A percentile compares a stretch with the other conserved stretches of the same genome.
Conservation (phyloP, 53 echinoderm and acorn worm genomes). For the Paracentrotus lividus region DNA sequence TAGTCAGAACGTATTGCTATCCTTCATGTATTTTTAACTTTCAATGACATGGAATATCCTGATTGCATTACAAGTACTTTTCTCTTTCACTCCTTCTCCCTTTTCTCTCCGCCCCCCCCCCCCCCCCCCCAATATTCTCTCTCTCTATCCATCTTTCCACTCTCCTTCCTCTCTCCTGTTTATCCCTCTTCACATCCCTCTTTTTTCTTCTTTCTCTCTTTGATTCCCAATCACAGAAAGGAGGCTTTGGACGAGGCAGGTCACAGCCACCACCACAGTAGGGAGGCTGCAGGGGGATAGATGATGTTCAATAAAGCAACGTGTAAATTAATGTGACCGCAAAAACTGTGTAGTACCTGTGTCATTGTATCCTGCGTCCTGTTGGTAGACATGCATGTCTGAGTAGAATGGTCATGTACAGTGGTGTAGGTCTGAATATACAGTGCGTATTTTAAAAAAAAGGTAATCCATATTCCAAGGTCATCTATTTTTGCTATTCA, state of each 20-base stretch:
- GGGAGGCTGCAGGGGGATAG: conserved; percentile 30
- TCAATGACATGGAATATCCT: too few species aligned
- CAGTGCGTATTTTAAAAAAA: too few species aligned
- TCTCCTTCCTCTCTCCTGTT: neutral
- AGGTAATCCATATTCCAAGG: too few species aligned
- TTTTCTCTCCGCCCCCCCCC: neutral
- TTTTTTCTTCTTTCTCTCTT: neutral
- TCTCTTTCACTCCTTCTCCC: neutral
- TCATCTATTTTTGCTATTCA: too few species aligned
- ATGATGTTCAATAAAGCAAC: conserved; percentile 43
- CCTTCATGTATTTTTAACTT: too few species aligned
- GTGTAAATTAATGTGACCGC: conserved; percentile 60
- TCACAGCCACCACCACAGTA: conserved; percentile 41
- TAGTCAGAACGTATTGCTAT: too few species aligned
- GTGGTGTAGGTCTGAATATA: too few species aligned
- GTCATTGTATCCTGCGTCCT: neutral
- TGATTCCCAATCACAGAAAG: conserved; percentile 78
- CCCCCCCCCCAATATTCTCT: neutral
- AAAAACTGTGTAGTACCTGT: neutral
- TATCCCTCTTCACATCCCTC: neutral
- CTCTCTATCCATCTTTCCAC: neutral
- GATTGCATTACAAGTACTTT: neutral
- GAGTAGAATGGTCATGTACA: too few species aligned
- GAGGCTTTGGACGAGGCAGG: conserved; percentile 90
- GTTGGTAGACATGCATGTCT: too few species aligned